These are phyloP conservation scores for Cepaea nemoralis DNA, from an alignment of 1,140 invertebrate genomes.

Conservation along the genomic window DNA sequence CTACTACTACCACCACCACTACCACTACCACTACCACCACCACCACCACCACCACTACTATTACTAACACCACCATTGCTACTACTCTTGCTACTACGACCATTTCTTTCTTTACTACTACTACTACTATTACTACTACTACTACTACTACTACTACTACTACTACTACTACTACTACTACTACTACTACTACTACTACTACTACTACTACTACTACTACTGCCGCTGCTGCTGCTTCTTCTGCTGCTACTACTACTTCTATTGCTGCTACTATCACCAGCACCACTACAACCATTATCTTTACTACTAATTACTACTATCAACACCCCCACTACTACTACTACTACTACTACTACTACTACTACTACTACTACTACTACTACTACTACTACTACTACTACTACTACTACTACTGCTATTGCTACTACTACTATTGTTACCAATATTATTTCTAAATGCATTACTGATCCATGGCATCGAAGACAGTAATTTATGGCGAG, in stretches of 20 bases:
- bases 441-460: too few species aligned
- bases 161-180: constrained; percentile 24
- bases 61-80: too few species aligned
- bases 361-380: constrained; percentile 1
- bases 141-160: constrained; percentile 24
- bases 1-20: constrained; percentile 26
- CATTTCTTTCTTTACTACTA: too few species aligned
- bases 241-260: background rate
- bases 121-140: too few species aligned
- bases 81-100: too few species aligned
- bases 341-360: too few species aligned
- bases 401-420: constrained; percentile 9
- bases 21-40: too few species aligned
- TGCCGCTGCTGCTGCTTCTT: too few species aligned
- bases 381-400: background rate
- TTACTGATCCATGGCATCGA: too few species aligned
- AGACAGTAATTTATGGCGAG: too few species aligned
- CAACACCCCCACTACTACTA: too few species aligned
- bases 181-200: constrained; percentile 14
- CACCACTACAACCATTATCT: background rate
- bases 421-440: background rate
- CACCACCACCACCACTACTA: too few species aligned
- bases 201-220: constrained; percentile 26
- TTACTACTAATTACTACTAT: background rate
- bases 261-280: constrained; percentile 10